Evolutionary conservation across 2,797 vertebrate genomes (phyloP).

Genomic region (Crocidura indochinensis): DNA sequence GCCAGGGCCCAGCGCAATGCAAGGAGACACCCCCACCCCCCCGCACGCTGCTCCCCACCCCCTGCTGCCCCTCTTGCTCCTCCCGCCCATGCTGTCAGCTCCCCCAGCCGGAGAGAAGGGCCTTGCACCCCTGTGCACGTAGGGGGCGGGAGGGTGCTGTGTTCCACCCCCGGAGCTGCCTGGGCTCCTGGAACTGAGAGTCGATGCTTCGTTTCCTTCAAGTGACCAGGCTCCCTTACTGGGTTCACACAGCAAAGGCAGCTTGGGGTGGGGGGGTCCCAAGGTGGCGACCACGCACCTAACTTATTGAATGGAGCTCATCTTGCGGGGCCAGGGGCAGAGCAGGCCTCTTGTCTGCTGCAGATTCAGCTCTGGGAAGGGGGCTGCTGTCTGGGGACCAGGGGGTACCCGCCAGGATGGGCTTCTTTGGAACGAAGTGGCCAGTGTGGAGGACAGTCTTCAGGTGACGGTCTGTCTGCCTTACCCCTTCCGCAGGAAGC

Average conservation of each 20-base stretch:
- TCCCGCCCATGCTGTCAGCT: constrained; percentile 73
- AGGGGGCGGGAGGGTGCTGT: not conserved
- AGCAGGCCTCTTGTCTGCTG: no score
- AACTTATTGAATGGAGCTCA: no score
- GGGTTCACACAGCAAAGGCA: constrained; percentile 86
- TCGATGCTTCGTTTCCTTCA: constrained; percentile 85
- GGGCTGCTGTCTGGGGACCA: no score
- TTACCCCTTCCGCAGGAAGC: no score
- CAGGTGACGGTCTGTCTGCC: no score
- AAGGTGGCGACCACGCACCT: no score
- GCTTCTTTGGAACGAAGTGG: no score
- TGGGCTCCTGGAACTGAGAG: constrained; percentile 55
- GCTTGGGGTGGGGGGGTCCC: no score
- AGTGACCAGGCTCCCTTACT: constrained; percentile 89
- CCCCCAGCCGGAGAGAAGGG: constrained; percentile 59
- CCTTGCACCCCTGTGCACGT: not conserved
- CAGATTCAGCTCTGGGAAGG: no score
- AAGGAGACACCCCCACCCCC: constrained; percentile 72
- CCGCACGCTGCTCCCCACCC: constrained; percentile 78
- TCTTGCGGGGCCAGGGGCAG: no score
- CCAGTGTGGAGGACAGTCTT: no score
- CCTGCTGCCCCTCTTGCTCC: constrained; percentile 81
- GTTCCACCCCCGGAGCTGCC: not conserved
- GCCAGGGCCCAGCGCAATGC: constrained; percentile 80
- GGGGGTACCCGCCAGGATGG: no score